Percentiles rank a stretch among this genome's conserved stretches.
Conservation (phyloP, 2,888 invertebrate genomes). For the Melinaea marsaeus region DNA sequence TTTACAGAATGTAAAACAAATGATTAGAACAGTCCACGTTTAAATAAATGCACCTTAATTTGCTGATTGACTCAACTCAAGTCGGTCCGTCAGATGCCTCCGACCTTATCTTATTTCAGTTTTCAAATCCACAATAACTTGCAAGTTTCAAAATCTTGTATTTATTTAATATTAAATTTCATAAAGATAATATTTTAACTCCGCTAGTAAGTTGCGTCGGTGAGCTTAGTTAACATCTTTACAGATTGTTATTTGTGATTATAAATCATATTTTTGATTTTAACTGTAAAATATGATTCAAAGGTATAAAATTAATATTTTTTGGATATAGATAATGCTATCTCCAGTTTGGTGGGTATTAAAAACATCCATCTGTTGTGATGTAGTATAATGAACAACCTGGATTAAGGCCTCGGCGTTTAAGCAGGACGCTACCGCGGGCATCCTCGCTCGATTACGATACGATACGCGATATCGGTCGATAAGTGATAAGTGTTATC, state of each 20-base stretch:
- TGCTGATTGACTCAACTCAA: constrained; percentile 29
- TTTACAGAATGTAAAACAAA: no score
- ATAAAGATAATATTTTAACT: no score
- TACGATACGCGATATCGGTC: constrained; percentile 44
- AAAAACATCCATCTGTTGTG: constrained; percentile 57
- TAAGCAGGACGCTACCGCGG: constrained; percentile 39
- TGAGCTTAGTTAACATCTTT: no score
- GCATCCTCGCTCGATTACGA: constrained; percentile 39
- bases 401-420: constrained; percentile 55
- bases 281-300: no score
- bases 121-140: neutral
- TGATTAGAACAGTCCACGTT: constrained; percentile 10
- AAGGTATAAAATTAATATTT: neutral
- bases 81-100: constrained; percentile 14
- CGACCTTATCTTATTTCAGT: constrained; percentile 24
- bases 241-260: no score
- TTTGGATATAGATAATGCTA: constrained; percentile 6
- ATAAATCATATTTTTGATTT: no score
- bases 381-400: constrained; percentile 67
- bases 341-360: constrained; percentile 39
- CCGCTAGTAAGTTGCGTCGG: no score
- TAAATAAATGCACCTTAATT: constrained; percentile 28
- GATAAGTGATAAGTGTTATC: constrained; percentile 65
- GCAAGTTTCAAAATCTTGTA: no score
- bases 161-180: no score